Base-by-base conservation (phyloP, 2,797 vertebrate species). In the Sebastes hubbsi region DNA sequence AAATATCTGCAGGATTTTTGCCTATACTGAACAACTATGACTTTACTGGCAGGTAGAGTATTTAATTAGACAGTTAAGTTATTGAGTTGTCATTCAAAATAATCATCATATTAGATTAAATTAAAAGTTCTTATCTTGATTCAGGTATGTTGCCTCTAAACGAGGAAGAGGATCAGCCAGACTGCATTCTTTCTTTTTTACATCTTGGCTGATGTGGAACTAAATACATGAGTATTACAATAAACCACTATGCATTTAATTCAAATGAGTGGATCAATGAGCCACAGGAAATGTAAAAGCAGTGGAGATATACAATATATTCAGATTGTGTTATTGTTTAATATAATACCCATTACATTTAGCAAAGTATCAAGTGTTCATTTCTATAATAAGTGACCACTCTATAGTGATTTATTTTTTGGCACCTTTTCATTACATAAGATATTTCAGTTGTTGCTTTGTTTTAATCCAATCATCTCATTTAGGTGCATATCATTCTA, bases 181-280 rank as follows among this genome's bases (percentile, higher is more conserved):
- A 42, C 38, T 16, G 14, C 14, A 42, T 42, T 42, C 38, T 42
- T n/a, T 22, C 55, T 34, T 20, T 32, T 65, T 42, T 13, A 72
- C 25, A 36, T 46, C 14, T 18, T n/a, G 12, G 11, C 14, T 32
- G 24, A 64, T 36, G 52, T 36, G 27, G 5, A 65, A 60, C 58
- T 63, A 27, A 59, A 36, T 7, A 62, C 8, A 2, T 38, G 36
- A n/a, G 4, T 20, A 24, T 61, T 46, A 62, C 14, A 67, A 60
- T 81, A 75, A 78, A 80, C 5, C 61, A 29, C 22, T 58, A 8
- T 27, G 59, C 66, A 46, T 76, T 55, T 36, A 54, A 81, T 64
- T 67, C 8, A 42, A 66, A 5, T 25, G 20, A 72, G 25, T 7
- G 3, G 42, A 52, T 73, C 9, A 84, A 63, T 72, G 12, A 72